phyloP scores from a whole-genome alignment of 92 coral and sea anemone species.

The Virgularia gustaviana region DNA sequence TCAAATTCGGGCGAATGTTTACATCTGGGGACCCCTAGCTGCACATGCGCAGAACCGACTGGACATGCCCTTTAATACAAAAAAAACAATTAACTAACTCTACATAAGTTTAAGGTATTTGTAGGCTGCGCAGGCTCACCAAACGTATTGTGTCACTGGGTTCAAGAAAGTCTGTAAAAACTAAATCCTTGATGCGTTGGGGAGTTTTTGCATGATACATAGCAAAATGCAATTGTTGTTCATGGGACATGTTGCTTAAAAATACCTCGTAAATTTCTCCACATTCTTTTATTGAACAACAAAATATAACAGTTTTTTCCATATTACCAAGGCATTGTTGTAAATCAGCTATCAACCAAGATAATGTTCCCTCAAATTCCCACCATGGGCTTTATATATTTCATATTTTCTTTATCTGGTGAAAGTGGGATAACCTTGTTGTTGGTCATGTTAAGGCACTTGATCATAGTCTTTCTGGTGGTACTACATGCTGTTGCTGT shows the following conservation, averaged over 20 bases:
- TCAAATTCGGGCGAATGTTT: too few relatives aligned
- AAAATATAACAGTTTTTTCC: constrained; percentile 39
- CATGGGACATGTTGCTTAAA: not conserved
- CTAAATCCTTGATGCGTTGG: constrained; percentile 11
- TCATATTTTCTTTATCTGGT: constrained; percentile 34
- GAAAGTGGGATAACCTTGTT: constrained; percentile 3
- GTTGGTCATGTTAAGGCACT: constrained; percentile 11
- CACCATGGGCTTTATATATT: constrained; percentile 16
- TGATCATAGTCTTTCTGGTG: constrained; percentile 11
- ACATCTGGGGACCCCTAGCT: too few relatives aligned
- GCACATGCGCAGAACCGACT: too few relatives aligned
- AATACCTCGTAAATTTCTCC: constrained; percentile 32
- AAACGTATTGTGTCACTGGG: not conserved
- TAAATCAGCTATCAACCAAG: constrained; percentile 19
- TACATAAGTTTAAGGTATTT: not conserved
- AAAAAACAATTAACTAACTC: constrained; percentile 6
- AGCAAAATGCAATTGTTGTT: not conserved
- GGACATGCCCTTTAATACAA: constrained; percentile 26
- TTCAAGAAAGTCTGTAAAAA: not conserved
- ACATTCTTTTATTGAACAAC: constrained; percentile 36
- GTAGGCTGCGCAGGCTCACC: not conserved
- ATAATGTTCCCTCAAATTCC: constrained; percentile 25
- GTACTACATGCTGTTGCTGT: constrained; percentile 30
- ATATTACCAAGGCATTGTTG: not conserved
- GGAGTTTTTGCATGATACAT: constrained; percentile 20